A percentile compares a stretch with the other conserved stretches of the same genome.
Evolutionary conservation across 2,888 invertebrate genomes (phyloP).

Genomic region (Blastobasis lacticolella): DNA sequence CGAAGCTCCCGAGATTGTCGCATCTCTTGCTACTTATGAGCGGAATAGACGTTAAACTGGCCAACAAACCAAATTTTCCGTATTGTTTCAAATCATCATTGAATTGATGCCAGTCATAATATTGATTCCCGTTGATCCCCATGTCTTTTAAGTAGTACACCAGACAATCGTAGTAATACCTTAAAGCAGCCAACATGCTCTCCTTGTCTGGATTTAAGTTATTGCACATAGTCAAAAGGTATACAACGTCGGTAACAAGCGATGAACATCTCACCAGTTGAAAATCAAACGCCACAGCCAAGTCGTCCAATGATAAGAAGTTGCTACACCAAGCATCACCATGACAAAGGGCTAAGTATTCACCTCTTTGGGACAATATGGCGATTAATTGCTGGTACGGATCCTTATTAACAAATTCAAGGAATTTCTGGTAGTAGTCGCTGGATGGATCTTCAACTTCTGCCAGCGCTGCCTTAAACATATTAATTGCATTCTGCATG

Average conservation of each 20-base stretch:
- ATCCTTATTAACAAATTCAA: constrained; percentile 24
- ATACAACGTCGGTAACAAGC: constrained; percentile 32
- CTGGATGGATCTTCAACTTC: constrained; percentile 32
- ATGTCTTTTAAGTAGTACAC: constrained; percentile 36
- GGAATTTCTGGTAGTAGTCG: constrained; percentile 35
- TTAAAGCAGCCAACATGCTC: constrained; percentile 30
- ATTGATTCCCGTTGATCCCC: constrained; percentile 25
- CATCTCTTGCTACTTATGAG: constrained; percentile 30
- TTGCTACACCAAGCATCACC: constrained; percentile 47
- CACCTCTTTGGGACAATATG: constrained; percentile 19
- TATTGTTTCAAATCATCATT: constrained; percentile 32
- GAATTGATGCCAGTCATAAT: constrained; percentile 27
- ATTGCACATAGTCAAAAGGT: constrained; percentile 28
- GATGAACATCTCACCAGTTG: constrained; percentile 38
- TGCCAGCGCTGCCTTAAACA: constrained; percentile 27
- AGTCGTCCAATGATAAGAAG: constrained; percentile 31
- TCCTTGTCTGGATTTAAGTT: constrained; percentile 22
- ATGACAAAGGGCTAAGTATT: constrained; percentile 33
- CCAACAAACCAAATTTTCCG: constrained; percentile 35
- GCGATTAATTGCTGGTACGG: constrained; percentile 29
- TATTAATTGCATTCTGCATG: constrained; percentile 28
- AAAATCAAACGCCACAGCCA: constrained; percentile 37
- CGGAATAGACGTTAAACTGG: constrained; percentile 31
- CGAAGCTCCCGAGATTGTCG: constrained; percentile 26
- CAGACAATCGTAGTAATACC: constrained; percentile 29